These are phyloP conservation scores for Stichodactyla mertensii DNA, from an alignment of 64 coral and sea anemone species.

Conservation along the genomic window DNA sequence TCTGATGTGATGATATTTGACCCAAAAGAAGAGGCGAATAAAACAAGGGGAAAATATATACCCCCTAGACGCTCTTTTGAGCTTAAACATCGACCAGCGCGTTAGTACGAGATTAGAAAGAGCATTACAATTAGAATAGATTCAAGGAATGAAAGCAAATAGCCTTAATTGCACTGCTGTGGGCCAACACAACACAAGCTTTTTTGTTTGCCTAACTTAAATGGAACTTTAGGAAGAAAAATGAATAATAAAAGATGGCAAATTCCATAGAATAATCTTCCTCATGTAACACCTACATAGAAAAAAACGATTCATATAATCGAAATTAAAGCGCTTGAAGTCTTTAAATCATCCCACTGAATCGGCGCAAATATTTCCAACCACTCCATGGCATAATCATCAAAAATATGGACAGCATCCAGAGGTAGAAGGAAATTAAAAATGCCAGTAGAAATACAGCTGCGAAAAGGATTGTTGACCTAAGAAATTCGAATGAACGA, in stretches of 20 bases:
- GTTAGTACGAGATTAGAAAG: slow-evolving; percentile 19
- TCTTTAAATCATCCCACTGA: neutral
- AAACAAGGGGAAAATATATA: neutral
- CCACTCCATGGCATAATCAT: neutral
- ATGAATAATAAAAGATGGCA: slow-evolving; percentile 10
- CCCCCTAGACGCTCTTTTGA: slow-evolving; percentile 13
- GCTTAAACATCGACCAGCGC: slow-evolving; percentile 30
- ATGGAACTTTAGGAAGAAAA: slow-evolving; percentile 22
- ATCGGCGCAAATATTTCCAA: neutral
- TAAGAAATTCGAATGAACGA: slow-evolving; percentile 40
- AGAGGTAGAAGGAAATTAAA: slow-evolving; percentile 50
- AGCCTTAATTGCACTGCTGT: slow-evolving; percentile 25
- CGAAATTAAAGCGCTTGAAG: neutral
- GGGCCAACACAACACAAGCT: neutral
- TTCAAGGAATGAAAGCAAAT: slow-evolving; percentile 8
- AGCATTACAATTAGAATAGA: slow-evolving; percentile 31
- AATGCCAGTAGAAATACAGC: slow-evolving; percentile 64
- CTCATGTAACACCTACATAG: neutral
- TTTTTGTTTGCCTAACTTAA: slow-evolving; percentile 17
- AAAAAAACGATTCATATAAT: neutral
- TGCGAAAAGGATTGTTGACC: slow-evolving; percentile 39
- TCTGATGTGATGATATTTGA: slow-evolving; percentile 34
- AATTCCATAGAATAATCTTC: neutral
- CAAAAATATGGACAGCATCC: slow-evolving; percentile 13
- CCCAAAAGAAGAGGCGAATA: neutral